These are phyloP conservation scores for Cephalotes varians DNA, from an alignment of 2,888 invertebrate genomes.

Conservation along the genomic window DNA sequence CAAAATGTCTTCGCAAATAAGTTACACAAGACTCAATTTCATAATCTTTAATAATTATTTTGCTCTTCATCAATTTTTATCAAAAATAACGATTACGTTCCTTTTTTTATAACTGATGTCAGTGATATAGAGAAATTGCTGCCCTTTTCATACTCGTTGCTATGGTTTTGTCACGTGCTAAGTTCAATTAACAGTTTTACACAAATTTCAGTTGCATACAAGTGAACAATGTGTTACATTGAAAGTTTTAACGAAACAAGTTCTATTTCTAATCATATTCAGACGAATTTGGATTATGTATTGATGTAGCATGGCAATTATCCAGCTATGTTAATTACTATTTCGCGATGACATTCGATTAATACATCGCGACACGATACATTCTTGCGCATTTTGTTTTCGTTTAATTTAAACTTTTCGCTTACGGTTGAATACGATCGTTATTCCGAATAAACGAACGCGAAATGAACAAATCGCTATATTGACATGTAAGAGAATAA, in stretches of 20 bases:
- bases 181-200: neutral
- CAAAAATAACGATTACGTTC: neutral
- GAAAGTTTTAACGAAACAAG: neutral
- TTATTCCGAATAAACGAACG: neutral
- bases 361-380: neutral
- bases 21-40: neutral
- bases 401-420: neutral
- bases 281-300: neutral
- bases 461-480: neutral
- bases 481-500: neutral
- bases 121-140: neutral
- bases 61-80: neutral
- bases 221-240: neutral
- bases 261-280: neutral
- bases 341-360: neutral
- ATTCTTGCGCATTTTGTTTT: neutral
- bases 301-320: neutral
- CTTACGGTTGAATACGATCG: neutral
- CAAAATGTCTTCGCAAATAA: neutral
- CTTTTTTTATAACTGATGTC: neutral
- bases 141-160: neutral
- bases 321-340: neutral
- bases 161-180: constrained; percentile 25
- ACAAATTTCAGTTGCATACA: neutral
- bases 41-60: neutral